These are phyloP conservation scores for Caloenas nicobarica DNA, from an alignment of 2,113 vertebrate genomes.

Conservation along the genomic window DNA sequence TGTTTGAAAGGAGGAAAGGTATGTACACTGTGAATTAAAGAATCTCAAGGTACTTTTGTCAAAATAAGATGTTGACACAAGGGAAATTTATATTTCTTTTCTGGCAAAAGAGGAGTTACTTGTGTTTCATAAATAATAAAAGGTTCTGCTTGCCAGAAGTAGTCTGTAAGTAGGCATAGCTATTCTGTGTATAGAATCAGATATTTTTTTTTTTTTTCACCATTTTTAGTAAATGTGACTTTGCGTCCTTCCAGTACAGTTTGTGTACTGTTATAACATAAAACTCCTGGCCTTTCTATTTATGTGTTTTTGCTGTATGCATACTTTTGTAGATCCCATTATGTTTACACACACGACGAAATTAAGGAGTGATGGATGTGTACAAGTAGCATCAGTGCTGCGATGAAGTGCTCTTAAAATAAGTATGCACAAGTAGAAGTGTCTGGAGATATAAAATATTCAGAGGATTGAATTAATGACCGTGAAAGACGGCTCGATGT, in stretches of 20 bases:
- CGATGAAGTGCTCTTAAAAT: conserved; percentile 57
- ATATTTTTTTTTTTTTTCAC: background rate
- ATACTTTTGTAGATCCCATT: background rate
- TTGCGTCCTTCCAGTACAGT: background rate
- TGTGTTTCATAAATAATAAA: background rate
- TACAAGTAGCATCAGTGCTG: conserved; percentile 8
- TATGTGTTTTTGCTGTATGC: background rate
- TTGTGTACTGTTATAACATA: background rate
- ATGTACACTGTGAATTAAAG: background rate
- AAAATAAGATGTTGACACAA: background rate
- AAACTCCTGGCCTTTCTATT: background rate
- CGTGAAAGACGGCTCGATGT: background rate
- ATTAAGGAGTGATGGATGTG: background rate
- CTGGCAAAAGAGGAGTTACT: background rate
- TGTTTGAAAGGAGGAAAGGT: background rate
- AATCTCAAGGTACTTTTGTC: background rate
- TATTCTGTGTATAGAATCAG: background rate
- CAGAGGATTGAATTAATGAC: conserved; percentile 45
- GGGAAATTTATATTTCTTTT: background rate
- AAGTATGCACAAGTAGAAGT: conserved; percentile 20
- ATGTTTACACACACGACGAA: background rate
- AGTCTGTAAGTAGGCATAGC: background rate
- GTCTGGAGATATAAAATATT: conserved; percentile 61
- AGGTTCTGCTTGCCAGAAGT: background rate
- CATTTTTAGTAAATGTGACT: background rate